A percentile compares a stretch with the other conserved stretches of the same genome.
These are phyloP conservation scores for Heterotilapia buettikoferi DNA, from an alignment of 2,113 vertebrate genomes.

Conservation along the genomic window DNA sequence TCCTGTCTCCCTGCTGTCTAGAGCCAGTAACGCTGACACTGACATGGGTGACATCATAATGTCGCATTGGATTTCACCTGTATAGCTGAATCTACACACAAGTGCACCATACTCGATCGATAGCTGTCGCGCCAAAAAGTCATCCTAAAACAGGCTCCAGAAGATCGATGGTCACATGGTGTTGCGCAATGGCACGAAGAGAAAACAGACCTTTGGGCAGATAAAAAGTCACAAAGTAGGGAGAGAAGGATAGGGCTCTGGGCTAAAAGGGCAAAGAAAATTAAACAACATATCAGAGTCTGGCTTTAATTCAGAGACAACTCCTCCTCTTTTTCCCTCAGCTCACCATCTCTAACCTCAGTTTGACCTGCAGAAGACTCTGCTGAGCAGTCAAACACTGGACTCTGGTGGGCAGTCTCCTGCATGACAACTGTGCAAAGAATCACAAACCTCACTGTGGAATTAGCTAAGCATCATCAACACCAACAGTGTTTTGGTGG, in stretches of 20 bases:
- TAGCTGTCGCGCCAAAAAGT: constrained; percentile 33
- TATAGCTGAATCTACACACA: constrained; percentile 51
- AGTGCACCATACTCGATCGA: constrained; percentile 23
- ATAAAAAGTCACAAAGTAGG: neutral
- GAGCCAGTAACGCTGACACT: constrained; percentile 13
- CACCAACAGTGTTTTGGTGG: neutral
- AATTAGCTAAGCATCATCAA: neutral
- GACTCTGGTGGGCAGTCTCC: constrained; percentile 61
- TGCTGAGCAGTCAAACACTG: constrained; percentile 57
- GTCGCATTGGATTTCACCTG: constrained; percentile 52
- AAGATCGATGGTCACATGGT: neutral
- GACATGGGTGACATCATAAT: constrained; percentile 18
- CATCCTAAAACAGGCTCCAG: neutral
- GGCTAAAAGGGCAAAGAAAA: neutral
- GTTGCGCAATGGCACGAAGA: neutral
- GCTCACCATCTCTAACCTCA: constrained; percentile 4
- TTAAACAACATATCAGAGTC: neutral
- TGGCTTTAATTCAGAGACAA: neutral
- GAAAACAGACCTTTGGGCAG: neutral
- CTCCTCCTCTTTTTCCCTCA: neutral
- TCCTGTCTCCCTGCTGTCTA: neutral
- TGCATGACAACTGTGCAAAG: constrained; percentile 33
- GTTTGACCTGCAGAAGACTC: constrained; percentile 19
- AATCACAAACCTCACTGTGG: neutral
- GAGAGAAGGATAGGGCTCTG: neutral